Percentiles rank a stretch among this genome's conserved stretches.
Evolutionary conservation across 2,797 vertebrate genomes (phyloP).

Genomic region (Sternotherus odoratus): DNA sequence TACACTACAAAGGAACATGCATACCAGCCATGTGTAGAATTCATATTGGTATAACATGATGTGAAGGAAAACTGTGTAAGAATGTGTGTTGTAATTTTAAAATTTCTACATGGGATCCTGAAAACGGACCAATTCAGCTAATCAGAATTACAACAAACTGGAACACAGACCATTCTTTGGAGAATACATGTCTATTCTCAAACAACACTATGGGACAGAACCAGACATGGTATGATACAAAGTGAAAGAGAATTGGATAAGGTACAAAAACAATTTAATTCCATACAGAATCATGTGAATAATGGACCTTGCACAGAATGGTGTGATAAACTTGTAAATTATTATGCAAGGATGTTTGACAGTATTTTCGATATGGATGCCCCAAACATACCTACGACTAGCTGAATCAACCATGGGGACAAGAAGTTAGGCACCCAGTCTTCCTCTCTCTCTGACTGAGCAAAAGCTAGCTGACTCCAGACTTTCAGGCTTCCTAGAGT

Average conservation of each 20-base stretch:
- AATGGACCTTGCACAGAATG: conserved; percentile 41
- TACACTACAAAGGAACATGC: conserved; percentile 79
- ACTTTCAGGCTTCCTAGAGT: not conserved
- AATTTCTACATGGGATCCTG: not conserved
- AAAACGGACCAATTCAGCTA: conserved; percentile 42
- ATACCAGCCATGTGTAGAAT: conserved; percentile 75
- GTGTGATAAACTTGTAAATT: conserved; percentile 52
- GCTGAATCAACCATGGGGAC: conserved; percentile 50
- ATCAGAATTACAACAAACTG: not conserved
- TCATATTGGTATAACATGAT: conserved; percentile 68
- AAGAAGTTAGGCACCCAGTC: conserved; percentile 3
- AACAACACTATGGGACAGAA: conserved; percentile 53
- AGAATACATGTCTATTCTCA: conserved; percentile 36
- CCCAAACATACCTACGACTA: conserved; percentile 50
- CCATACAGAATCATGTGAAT: not conserved
- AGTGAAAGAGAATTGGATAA: conserved; percentile 55
- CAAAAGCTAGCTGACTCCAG: not conserved
- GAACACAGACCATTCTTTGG: conserved; percentile 20
- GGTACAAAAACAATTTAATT: conserved; percentile 57
- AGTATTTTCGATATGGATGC: conserved; percentile 53
- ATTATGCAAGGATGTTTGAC: conserved; percentile 71
- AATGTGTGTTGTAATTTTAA: not conserved
- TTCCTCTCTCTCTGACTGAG: not conserved
- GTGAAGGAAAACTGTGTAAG: conserved; percentile 58
- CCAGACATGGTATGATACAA: conserved; percentile 66